phyloP scores from a whole-genome alignment of 2,797 vertebrate genomes.

The Girardinus metallicus region DNA sequence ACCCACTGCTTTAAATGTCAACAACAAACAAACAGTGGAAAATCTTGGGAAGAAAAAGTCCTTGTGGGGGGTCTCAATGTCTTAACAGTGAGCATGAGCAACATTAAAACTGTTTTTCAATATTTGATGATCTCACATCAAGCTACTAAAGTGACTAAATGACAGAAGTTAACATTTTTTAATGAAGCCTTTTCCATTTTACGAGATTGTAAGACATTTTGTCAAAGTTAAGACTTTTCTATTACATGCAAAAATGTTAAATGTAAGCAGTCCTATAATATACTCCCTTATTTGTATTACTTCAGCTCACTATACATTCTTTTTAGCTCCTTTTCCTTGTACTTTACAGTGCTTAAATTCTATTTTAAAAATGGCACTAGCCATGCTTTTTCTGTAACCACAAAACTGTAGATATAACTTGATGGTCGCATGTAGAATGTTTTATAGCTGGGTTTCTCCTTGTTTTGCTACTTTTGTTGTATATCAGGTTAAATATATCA shows the following conservation, averaged over 20 bases:
- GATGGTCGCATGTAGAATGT: not conserved
- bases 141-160: not conserved
- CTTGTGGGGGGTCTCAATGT: not conserved
- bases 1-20: conserved; percentile 33
- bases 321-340: not conserved
- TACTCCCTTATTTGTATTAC: not conserved
- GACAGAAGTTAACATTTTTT: not conserved
- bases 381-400: not conserved
- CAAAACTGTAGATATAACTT: not conserved
- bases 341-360: not conserved
- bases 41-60: conserved; percentile 22
- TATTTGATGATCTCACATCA: not conserved
- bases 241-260: not conserved
- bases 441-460: not conserved
- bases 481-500: not conserved
- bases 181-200: not conserved
- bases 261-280: not conserved
- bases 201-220: not conserved
- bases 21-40: conserved; percentile 43
- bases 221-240: not conserved
- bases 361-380: not conserved
- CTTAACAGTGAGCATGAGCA: not conserved
- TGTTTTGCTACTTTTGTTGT: not conserved
- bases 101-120: not conserved
- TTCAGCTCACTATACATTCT: not conserved